Evolutionary conservation across 2,888 invertebrate species (phyloP), one percentile per base, ranked within the genome.

Genomic region (Heliconius erato): DNA sequence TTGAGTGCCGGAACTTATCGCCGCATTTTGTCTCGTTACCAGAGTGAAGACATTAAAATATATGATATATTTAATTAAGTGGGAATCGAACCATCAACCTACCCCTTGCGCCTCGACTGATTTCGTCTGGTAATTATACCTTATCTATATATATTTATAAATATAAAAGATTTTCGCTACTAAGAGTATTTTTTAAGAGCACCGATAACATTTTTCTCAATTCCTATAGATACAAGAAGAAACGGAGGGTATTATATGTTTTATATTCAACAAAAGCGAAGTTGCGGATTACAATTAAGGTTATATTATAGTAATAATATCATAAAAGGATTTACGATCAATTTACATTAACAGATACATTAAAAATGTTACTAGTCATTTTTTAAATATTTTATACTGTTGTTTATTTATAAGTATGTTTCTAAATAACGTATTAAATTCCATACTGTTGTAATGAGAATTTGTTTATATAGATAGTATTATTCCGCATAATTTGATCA

Each of bases 401-500:
- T 35, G 32, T 32, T 59, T 35, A 59, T 32, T 23, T 5, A 28
- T 59, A 74, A 59, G 74, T 35, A 59, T 32, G 6, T 28, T 2
- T 74, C 12, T 32, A 28, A n/a, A 54, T 12, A 28, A 12, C 54
- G 54, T 59, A 74, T 32, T 28, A 59, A 59, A 59, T 74, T 59
- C 74, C 74, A 74, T 44, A 35, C 32, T 6, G 1, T n/a, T 59
- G 1, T 74, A 59, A 23, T 14, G 59, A 59, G 59, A 74, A 54
- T 28, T 59, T 35, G 44, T 54, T 54, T 71, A 71, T 44, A 44
- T 35, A 69, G 44, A 72, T 49, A 44, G 72, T 26, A 26, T 26
- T 16, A 72, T 72, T 72, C 72, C 44, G 72, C 72, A 72, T 72
- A 72, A 49, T 49, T 49, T 11, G 26, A 44, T 28, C 44, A 72